Base-by-base conservation (phyloP, 1,140 invertebrate species). In the Piezodorus guildinii region DNA sequence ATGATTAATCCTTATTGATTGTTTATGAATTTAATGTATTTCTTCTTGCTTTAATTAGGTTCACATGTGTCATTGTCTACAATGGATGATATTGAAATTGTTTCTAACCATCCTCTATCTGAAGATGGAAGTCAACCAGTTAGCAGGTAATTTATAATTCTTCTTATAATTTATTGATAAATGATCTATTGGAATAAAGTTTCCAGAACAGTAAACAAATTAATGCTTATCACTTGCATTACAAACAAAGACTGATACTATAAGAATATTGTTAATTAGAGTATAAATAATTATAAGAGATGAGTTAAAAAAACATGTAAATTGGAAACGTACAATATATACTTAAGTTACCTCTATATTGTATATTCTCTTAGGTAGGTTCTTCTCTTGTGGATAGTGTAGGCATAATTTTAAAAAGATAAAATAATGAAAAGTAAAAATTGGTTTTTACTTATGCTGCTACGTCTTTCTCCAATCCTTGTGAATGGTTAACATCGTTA, bases 111-210 rank as follows among this genome's bases (percentile, higher is more conserved):
- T 67, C 73, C 74, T 27, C 74, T 75, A 1, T 74, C 74, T 56
- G 77, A 77, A 63, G 76, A 74, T 70, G 71, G 70, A 27, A 79
- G 76, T 72, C 73, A 77, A 17, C 77, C 78, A 44, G 70, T 77
- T 5, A 79, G 77, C 70, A 75, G 76, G 74, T 76, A 66, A 74
- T 17, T 60, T 43, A 14, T 27, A 14, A 14, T 58, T 16, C 4
- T 21, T 34, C 8, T 58, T 58, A 8, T 25, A n/a, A 15, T 14
- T 34, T 27, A 27, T 10, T 58, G 8, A 2, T 58, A 12, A 58
- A n/a, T 58, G 4, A 21, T 6, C 54, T 34, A 5, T 3, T 30
- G 27, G 8, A 30, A 30, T 58, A 34, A 10, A 17, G n/a, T 6
- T n/a, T 27, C 14, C 8, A 27, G 8, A 58, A 58, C 15, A 16